Evolutionary conservation across 2,888 invertebrate genomes (phyloP), one percentile per base, ranked within the genome.

Genomic region (Plusia festucae): DNA sequence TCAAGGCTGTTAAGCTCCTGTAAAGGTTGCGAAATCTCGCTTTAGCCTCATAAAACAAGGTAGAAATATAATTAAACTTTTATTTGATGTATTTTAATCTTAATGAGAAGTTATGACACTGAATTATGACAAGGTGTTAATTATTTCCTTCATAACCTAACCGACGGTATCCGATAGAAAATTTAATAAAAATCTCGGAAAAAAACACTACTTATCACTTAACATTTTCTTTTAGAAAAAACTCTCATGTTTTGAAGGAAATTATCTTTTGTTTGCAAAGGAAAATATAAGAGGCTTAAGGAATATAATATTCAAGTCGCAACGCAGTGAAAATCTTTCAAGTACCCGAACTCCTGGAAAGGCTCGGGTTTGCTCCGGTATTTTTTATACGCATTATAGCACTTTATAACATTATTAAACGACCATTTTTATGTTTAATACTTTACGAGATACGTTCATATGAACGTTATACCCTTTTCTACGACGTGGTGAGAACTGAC

Each of bases 221-320:
- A 62, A 60, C 57, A 52, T 73, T 59, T n/a, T 32, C 49, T 32
- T 24, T n/a, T 13, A 55, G 49, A 66, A 63, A 75, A 66, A 34
- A 49, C 22, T 18, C 7, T 15, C 20, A 5, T n/a, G 9, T 62
- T 53, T 56, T 27, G 18, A 13, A 53, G 53, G 66, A 76, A 68
- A 72, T 66, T 70, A 57, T 60, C 30, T 53, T 61, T 66, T 64
- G 57, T 69, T 65, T 62, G 32, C 0, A 60, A 73, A 75, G 71
- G 65, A 81, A 79, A 76, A 69, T 57, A 59, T 79, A 81, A 82
- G 78, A 53, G 49, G 79, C 78, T 84, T 78, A 79, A 58, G 34
- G 58, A 55, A 68, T 73, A 76, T 73, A 67, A 70, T 77, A 75
- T 68, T 77, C 62, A 60, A 49, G 67, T 73, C 70, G 66, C 66